Percentiles rank a stretch among this genome's conserved stretches.
Conservation (phyloP, 2,797 vertebrate species). For the Falco biarmicus region DNA sequence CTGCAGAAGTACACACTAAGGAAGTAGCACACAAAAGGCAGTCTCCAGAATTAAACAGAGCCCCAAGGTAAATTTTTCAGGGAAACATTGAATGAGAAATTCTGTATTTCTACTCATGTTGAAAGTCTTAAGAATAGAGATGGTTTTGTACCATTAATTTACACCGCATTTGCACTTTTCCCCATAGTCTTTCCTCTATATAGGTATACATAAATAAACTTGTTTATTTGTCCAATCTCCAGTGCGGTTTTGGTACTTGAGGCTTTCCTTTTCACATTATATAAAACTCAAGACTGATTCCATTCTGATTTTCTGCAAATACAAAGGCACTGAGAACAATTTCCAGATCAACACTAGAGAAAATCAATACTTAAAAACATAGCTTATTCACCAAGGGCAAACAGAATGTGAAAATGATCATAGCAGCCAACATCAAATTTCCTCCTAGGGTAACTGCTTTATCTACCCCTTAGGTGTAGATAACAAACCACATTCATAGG, state of each 20-base stretch:
- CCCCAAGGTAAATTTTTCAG: background rate
- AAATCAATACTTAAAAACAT: background rate
- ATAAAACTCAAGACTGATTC: background rate
- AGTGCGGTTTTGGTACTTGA: background rate
- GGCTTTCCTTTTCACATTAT: background rate
- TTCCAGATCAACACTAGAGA: background rate
- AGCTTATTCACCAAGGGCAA: background rate
- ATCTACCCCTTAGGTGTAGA: background rate
- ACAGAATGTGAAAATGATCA: slow-evolving; percentile 1
- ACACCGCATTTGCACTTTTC: background rate
- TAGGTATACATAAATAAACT: background rate
- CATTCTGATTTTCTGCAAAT: background rate
- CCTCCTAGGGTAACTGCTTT: background rate
- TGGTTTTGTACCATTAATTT: background rate
- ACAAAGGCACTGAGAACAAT: background rate
- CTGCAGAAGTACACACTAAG: background rate
- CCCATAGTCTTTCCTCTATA: background rate
- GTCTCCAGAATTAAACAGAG: background rate
- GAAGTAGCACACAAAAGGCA: background rate
- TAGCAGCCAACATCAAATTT: background rate
- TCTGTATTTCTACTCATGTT: background rate
- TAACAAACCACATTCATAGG: background rate
- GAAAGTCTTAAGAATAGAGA: background rate
- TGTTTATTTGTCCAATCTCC: background rate
- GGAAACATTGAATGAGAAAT: background rate